Evolutionary conservation across 2,113 vertebrate genomes (phyloP).

Genomic region (Corvus moneduloides): DNA sequence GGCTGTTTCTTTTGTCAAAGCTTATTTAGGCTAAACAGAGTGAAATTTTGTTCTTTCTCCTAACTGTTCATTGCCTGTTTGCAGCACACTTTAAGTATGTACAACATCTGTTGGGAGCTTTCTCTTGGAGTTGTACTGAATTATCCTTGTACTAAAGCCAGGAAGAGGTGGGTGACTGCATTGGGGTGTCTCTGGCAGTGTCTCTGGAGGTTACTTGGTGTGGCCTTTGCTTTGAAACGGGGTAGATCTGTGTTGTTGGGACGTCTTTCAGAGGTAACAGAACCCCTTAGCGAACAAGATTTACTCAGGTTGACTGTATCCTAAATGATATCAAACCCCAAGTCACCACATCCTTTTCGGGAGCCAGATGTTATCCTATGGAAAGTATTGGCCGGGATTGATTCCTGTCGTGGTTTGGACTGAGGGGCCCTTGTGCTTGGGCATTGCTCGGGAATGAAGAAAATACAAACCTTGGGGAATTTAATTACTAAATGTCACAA

Average conservation of each 20-base stretch:
- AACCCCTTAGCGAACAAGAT: not conserved
- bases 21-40: not conserved
- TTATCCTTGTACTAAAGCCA: not conserved
- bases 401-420: not conserved
- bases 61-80: not conserved
- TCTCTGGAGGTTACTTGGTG: not conserved
- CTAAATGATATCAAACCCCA: not conserved
- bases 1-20: not conserved
- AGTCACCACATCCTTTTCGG: not conserved
- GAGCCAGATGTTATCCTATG: not conserved
- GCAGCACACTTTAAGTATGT: not conserved
- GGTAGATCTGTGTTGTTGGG: not conserved
- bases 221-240: not conserved
- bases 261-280: not conserved
- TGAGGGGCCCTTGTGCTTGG: not conserved
- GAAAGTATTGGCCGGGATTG: not conserved
- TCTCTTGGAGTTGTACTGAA: not conserved
- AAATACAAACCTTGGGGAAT: not conserved
- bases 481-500: not conserved
- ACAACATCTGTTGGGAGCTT: rapidly evolving
- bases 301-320: not conserved
- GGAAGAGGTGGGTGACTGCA: not conserved
- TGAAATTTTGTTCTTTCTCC: not conserved
- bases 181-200: not conserved
- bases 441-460: not conserved